Base-by-base conservation (phyloP, 2,113 vertebrate genomes). In the Empidonax alnorum region DNA sequence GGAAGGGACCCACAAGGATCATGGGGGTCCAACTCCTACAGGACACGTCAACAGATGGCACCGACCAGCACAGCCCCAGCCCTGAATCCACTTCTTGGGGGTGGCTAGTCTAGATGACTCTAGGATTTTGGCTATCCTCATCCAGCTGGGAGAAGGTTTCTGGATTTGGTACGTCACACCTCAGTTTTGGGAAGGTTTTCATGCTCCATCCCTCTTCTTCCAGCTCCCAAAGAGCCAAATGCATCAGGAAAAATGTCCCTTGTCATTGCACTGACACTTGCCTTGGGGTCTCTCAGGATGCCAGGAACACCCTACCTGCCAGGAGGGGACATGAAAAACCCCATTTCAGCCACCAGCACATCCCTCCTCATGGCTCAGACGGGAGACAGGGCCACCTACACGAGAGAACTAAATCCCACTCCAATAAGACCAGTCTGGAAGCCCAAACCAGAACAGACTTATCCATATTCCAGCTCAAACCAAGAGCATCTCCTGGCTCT, bases 361-460 rank as follows among this genome's bases (percentile, higher is more conserved):
- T 31, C 46, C 11, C 42, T n/a, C 61, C 39, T 63, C 61, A 42
- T 30, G 20, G 37, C 27, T 42, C 27, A 63, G 12, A 58, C 24
- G 59, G 28, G 53, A 77, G 15, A 46, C 1, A 39, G 5, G 8
- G 10, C 24, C 50, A 28, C 23, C 50, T 16, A 28, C 25, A 27
- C 8, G 8, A 25, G 9, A 30, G 2, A 30, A 5, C 11, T 10
- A 44, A 19, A 63, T 6, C n/a, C 15, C 10, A 83, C 2, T n/a
- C 18, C 37, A 89, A 11, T 42, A 73, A 21, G 4, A 1, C 7
- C 5, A 22, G 10, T 9, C 22, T 10, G 8, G 55, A 7, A 93
- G 4, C 4, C 33, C 9, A 16, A n/a, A 18, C 3, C 0, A 17
- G 7, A 30, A 53, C 30, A n/a, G 5, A 7, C 8, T 4, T 24